Percentiles rank a stretch among this genome's conserved stretches.
phyloP scores from a whole-genome alignment of 2,797 vertebrate species.

The Lemur catta region DNA sequence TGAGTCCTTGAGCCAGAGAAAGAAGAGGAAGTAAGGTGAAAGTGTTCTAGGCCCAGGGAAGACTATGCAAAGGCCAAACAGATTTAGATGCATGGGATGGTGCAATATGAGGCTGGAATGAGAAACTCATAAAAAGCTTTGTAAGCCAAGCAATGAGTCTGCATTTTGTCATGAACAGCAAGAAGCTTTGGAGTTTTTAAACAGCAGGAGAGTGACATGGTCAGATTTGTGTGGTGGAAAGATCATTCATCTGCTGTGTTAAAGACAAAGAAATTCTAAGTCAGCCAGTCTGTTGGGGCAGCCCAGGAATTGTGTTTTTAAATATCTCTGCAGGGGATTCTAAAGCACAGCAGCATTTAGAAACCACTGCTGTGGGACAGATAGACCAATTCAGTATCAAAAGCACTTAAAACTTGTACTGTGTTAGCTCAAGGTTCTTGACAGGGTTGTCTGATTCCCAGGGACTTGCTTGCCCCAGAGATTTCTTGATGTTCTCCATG shows the following conservation, averaged over 20 bases:
- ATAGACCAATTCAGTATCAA: not conserved
- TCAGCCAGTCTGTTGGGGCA: not conserved
- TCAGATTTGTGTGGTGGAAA: not conserved
- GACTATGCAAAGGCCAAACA: not conserved
- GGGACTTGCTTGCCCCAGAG: not conserved
- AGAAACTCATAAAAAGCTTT: not conserved
- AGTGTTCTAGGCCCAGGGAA: not conserved
- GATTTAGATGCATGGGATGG: not conserved
- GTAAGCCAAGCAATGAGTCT: not conserved
- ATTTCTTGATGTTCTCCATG: not conserved
- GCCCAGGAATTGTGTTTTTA: not conserved
- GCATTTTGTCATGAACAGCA: not conserved
- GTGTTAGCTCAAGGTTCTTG: not conserved
- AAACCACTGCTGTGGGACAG: not conserved
- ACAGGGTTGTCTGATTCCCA: not conserved
- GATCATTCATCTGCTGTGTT: not conserved
- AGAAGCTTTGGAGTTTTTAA: slow-evolving; percentile 17
- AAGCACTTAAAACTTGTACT: not conserved
- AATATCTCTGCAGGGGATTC: not conserved
- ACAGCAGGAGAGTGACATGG: not conserved
- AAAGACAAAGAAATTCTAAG: not conserved
- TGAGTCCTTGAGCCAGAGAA: not conserved
- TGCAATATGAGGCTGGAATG: not conserved
- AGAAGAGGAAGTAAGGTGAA: not conserved
- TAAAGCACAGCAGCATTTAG: not conserved